Conservation (phyloP, 2,888 invertebrate species). For the Margaritifera margaritifera region DNA sequence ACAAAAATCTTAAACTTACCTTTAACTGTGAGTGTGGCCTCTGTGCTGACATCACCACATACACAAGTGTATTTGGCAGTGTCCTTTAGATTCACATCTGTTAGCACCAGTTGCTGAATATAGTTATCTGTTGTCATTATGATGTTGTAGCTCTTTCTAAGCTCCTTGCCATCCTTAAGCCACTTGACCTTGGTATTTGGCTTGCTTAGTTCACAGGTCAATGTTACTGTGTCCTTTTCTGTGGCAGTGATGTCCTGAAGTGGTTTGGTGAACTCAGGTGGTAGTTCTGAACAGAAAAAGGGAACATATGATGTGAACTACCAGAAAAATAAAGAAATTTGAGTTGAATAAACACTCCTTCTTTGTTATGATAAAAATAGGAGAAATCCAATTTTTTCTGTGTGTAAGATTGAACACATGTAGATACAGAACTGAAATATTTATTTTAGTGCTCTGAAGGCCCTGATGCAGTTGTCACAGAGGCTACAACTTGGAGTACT, state of each 20-base stretch:
- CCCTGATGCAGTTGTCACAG: too few species aligned
- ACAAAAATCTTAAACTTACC: slow-evolving; percentile 44
- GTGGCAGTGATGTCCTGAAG: slow-evolving; percentile 47
- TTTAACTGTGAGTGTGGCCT: slow-evolving; percentile 64
- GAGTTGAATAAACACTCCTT: too few species aligned
- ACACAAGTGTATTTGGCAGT: slow-evolving; percentile 64
- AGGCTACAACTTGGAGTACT: too few species aligned
- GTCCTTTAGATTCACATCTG: slow-evolving; percentile 59
- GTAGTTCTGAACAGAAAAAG: slow-evolving; percentile 66
- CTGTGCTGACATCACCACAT: slow-evolving; percentile 57
- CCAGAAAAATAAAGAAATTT: too few species aligned
- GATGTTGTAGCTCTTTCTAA: slow-evolving; percentile 87
- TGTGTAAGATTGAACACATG: too few species aligned
- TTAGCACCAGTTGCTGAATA: slow-evolving; percentile 60
- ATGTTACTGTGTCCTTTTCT: slow-evolving; percentile 75
- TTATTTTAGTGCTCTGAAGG: too few species aligned
- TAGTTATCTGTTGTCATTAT: slow-evolving; percentile 84
- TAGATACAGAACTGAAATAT: too few species aligned
- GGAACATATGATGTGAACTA: slow-evolving; percentile 30
- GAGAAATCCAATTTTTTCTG: too few species aligned
- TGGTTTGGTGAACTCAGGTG: slow-evolving; percentile 53
- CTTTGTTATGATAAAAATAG: too few species aligned
- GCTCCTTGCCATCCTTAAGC: slow-evolving; percentile 84
- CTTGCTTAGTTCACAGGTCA: slow-evolving; percentile 58
- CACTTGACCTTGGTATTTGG: slow-evolving; percentile 80